A percentile compares a stretch with the other conserved stretches of the same genome.
These are phyloP conservation scores for Luperina testacea DNA, from an alignment of 2,888 invertebrate species.

Conservation along the genomic window DNA sequence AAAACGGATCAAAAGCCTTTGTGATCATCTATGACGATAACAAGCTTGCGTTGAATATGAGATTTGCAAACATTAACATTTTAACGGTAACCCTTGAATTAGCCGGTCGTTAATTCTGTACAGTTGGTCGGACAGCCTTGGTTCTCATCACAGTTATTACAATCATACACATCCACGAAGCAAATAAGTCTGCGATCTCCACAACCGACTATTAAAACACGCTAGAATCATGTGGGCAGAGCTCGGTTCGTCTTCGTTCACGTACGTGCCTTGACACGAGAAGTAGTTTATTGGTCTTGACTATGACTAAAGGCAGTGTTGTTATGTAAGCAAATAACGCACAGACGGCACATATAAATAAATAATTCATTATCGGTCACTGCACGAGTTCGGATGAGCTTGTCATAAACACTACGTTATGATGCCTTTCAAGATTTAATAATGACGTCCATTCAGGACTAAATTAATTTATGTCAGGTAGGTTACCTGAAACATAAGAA, in stretches of 20 bases:
- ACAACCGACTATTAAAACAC: constrained; percentile 73
- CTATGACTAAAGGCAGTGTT: constrained; percentile 74
- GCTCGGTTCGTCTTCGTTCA: constrained; percentile 74
- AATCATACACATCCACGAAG: constrained; percentile 75
- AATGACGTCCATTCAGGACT: constrained; percentile 58
- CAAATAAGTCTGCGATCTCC: constrained; percentile 70
- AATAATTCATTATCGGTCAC: constrained; percentile 84
- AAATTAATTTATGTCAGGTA: constrained; percentile 50
- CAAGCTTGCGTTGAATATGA: constrained; percentile 14
- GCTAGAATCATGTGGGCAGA: constrained; percentile 81
- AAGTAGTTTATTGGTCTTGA: constrained; percentile 84
- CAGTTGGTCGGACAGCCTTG: constrained; percentile 77
- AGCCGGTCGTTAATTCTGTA: constrained; percentile 68
- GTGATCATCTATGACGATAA: neutral
- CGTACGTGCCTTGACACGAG: constrained; percentile 84
- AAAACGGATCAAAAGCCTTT: constrained; percentile 20
- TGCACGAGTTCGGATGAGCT: constrained; percentile 77
- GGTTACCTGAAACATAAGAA: constrained; percentile 27
- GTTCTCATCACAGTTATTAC: constrained; percentile 74
- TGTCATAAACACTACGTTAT: constrained; percentile 65
- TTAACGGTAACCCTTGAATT: constrained; percentile 60
- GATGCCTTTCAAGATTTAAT: constrained; percentile 68
- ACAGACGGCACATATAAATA: constrained; percentile 75
- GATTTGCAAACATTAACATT: constrained; percentile 37
- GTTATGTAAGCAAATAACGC: constrained; percentile 87